Base-by-base conservation (phyloP, 2,888 invertebrate genomes). In the Disparrhopalites patrizii region DNA sequence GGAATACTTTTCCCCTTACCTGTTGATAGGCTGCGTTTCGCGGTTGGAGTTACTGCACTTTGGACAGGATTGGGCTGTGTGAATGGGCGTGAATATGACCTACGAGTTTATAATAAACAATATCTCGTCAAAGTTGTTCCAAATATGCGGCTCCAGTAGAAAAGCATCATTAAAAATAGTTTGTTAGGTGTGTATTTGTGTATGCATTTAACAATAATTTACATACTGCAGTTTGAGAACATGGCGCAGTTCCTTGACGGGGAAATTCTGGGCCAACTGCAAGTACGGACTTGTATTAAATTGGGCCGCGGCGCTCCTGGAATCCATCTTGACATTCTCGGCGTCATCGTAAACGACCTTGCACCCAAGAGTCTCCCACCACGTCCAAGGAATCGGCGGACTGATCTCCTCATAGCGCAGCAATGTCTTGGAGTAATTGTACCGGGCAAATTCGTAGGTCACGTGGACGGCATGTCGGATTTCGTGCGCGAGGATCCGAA, bases 401-500 rank as follows among this genome's bases (percentile, higher is more conserved):
- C 40, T 18, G 15, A 58, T 58, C 15, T 43, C 7, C 33, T 62
- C 52, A 62, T 38, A 33, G 13, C 8, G 20, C 2, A 52, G 54
- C n/a, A 62, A 28, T 20, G 2, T 40, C 20, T 40, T 33, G 23
- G 25, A 36, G n/a, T 54, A 52, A 25, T 28, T 38, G 7, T 38
- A 33, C 25, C 62, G 7, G 1, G 54, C 55, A 43, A 23, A 64
- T 25, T 64, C 64, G 43, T 64, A 56, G 30, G 55, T 23, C 1
- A 56, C 56, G 33, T 56, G 55, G 20, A 64, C 30, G 18, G 56
- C 56, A 31, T 56, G 43, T 25, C 64, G 30, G 18, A 25, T 64
- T 47, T 64, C 64, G 50, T 50, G 54, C 30, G 31, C 30, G 1
- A 64, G 13, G 5, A 20, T n/a, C 10, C 64, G 13, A 0, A 56